Evolutionary conservation across 2,797 vertebrate genomes (phyloP), one percentile per base, ranked within the genome.

Genomic region (Arctocebus calabarensis): DNA sequence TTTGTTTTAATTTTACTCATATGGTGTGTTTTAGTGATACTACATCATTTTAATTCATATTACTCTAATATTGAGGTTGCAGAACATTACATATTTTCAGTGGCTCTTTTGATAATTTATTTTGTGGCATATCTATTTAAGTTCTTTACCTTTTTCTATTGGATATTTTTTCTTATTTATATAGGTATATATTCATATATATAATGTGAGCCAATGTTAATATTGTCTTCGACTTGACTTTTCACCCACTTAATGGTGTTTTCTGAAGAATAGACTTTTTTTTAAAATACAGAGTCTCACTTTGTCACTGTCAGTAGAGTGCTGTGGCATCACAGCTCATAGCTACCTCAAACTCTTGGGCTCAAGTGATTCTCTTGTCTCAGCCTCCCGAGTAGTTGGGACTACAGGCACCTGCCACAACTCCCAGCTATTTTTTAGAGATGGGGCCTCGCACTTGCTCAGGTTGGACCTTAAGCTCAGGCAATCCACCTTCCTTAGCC

Each of bases 181-280:
- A 66, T 12, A n/a, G 29, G 22, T 77, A 40, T n/a, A 14, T 74
- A 77, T 86, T 93, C 83, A 57, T 52, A 77, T 83, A 45, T 48
- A 73, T 9, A 74, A 45, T 52, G 37, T 40, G 55, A 85, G 0
- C 5, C 45, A 22, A 13, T 43, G 43, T 83, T 45, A 62, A 29
- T 77, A 82, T 68, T 55, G 13, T 61, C 17, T 73, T 82, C 87
- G 14, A n/a, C 25, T 61, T 88, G 57, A 55, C 13, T 64, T 57
- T 68, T 71, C n/a, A 83, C 10, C 20, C 14, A 32, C 20, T 61
- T 52, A 88, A 20, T 61, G 37, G 1, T 70, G 3, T 45, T 83
- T 92, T 74, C 23, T n/a, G 37, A 95, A 79, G 17, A 85, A 57
- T 11, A 55, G 10, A n/a, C 29, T 93, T 95, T 16, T 52, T 52